A percentile compares a stretch with the other conserved stretches of the same genome.
These are phyloP conservation scores for Myotis davidii DNA, from an alignment of 2,113 vertebrate genomes.

Conservation along the genomic window DNA sequence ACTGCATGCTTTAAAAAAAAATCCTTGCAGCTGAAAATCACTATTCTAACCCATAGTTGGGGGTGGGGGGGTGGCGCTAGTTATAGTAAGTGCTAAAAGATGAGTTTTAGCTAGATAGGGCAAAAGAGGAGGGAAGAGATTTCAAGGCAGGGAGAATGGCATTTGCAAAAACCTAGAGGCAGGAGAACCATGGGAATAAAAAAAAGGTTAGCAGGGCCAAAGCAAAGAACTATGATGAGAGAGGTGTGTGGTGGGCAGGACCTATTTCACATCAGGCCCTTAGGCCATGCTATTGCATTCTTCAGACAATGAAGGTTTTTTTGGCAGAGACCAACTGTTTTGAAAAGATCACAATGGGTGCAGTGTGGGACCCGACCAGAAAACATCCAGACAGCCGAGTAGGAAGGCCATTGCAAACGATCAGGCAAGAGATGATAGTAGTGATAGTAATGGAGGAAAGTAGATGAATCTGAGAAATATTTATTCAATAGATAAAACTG, in stretches of 20 bases:
- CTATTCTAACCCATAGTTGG: background rate
- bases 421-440: background rate
- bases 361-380: background rate
- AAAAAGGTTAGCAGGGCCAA: background rate
- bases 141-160: background rate
- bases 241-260: background rate
- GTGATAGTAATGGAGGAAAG: background rate
- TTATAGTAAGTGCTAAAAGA: background rate
- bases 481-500: slow-evolving; percentile 2
- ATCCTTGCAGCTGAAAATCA: background rate
- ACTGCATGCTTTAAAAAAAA: background rate
- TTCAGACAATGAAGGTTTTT: background rate
- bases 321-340: background rate
- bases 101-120: background rate
- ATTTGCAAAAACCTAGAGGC: background rate
- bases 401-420: background rate
- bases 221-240: background rate
- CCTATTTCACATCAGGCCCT: background rate
- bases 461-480: background rate
- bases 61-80: too few species aligned
- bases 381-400: background rate
- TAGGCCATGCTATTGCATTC: background rate
- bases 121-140: background rate
- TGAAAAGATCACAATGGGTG: background rate
- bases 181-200: background rate